Conservation (phyloP, 2,888 invertebrate species). For the Notodonta ziczac region DNA sequence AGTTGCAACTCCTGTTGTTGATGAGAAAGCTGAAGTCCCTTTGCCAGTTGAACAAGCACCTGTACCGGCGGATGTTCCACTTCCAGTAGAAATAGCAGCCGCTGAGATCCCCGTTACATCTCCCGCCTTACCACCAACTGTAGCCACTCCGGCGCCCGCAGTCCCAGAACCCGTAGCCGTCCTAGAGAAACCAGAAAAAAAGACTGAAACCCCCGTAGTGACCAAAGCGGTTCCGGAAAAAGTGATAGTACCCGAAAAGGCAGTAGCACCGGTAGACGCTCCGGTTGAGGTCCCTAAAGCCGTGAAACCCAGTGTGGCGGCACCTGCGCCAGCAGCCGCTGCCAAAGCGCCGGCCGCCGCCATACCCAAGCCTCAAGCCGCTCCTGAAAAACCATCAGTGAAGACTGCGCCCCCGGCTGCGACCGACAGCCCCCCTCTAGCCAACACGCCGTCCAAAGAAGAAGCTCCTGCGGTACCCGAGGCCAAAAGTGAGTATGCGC, state of each 20-base stretch:
- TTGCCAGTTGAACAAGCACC: not conserved
- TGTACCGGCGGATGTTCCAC: constrained; percentile 10
- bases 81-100: constrained; percentile 25
- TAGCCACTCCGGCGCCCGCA: constrained; percentile 24
- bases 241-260: constrained; percentile 18
- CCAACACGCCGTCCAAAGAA: constrained; percentile 73
- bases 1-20: constrained; percentile 9
- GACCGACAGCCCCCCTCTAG: constrained; percentile 73
- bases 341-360: constrained; percentile 11
- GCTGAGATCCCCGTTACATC: not conserved
- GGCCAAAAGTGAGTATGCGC: constrained; percentile 75
- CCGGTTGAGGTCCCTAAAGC: constrained; percentile 17
- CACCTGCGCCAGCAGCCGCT: constrained; percentile 10
- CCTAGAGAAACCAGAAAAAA: constrained; percentile 31
- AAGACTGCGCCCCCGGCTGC: constrained; percentile 36
- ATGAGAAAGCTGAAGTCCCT: constrained; percentile 19
- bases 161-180: constrained; percentile 32
- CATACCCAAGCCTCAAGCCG: constrained; percentile 22
- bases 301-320: constrained; percentile 14
- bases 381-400: constrained; percentile 41
- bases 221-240: constrained; percentile 16
- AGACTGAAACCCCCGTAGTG: constrained; percentile 39
- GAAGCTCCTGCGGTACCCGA: constrained; percentile 58
- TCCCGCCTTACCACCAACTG: constrained; percentile 14
- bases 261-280: constrained; percentile 14